Evolutionary conservation across 2,888 invertebrate genomes (phyloP).

Genomic region (Panorpa germanica): DNA sequence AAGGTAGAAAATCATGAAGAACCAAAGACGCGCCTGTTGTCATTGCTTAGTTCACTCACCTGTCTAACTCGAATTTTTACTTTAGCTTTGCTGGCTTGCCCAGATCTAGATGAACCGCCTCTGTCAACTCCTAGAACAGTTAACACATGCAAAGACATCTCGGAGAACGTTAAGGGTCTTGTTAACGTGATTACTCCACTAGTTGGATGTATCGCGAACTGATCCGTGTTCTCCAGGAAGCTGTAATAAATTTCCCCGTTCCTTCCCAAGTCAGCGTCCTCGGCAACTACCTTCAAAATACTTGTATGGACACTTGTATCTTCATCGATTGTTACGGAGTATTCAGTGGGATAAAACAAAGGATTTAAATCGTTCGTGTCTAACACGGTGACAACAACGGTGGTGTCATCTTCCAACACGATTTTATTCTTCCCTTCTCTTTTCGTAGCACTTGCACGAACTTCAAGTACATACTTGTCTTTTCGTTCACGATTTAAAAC

Average conservation of each 20-base stretch:
- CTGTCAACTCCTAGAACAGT: constrained; percentile 74
- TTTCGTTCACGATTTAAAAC: constrained; percentile 86
- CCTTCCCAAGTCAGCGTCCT: constrained; percentile 88
- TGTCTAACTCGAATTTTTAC: constrained; percentile 59
- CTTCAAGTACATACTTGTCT: constrained; percentile 60
- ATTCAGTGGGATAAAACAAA: constrained; percentile 77
- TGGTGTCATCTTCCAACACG: constrained; percentile 48
- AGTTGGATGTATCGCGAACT: constrained; percentile 85
- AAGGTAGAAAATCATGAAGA: constrained; percentile 6
- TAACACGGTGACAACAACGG: constrained; percentile 48
- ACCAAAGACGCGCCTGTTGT: constrained; percentile 1
- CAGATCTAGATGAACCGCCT: constrained; percentile 37
- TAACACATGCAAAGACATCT: constrained; percentile 50
- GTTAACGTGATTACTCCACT: constrained; percentile 75
- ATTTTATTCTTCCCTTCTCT: constrained; percentile 34
- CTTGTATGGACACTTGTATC: constrained; percentile 72
- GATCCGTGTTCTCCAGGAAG: constrained; percentile 59
- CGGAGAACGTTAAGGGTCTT: constrained; percentile 51
- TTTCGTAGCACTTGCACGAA: constrained; percentile 48
- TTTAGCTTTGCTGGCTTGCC: constrained; percentile 51
- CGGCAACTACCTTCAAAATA: constrained; percentile 63
- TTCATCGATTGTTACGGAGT: constrained; percentile 72
- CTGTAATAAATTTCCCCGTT: constrained; percentile 97
- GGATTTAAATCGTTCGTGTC: constrained; percentile 89
- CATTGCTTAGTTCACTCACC: constrained; percentile 22